Evolutionary conservation across 2,113 vertebrate species (phyloP), one percentile per base, ranked within the genome.

Genomic region (Neotragus pygmaeus): DNA sequence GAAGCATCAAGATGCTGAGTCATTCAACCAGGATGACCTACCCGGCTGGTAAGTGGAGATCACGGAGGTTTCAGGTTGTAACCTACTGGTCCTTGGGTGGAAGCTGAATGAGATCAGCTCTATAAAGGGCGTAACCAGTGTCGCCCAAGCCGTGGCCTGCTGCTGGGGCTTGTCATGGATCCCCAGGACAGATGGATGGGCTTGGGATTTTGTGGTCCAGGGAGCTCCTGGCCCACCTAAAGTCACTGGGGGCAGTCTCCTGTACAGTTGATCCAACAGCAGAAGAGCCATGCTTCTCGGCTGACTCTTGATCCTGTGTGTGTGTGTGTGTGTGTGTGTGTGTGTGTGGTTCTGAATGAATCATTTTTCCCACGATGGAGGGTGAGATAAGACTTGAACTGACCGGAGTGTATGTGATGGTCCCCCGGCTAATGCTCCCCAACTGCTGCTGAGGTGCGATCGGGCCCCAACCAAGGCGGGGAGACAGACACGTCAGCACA

Each of bases 51-150:
- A 11, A 4, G 33, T 1, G 13, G 30, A 27, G 77, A 60, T 30
- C 1, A 8, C 0, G 8, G 25, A 23, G 47, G 15, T 6, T 49
- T 28, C 45, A 1, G 75, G 78, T 23, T 15, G 1, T 0, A 4
- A 2, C 15, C 60, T 10, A 0, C 1, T 0, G 13, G 6, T 21
- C 64, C 7, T 17, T 0, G 21, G 3, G 10, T 2, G 47, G 58
- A 11, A 36, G 23, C 30, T 3, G 16, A 60, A 10, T 0, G 43
- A 4, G 6, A 17, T 33, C 53, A 14, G 0, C 5, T 62, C 28
- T 1, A 0, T 12, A 7, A 25, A 43, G 30, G 16, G 19, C 6
- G 2, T 0, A 28, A 2, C 27, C 33, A 10, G 5, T 0, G 1
- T 13, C n/a, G 12, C 51, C 9, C 6, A 21, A 10, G 4, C 2